Evolutionary conservation across 2,888 invertebrate species (phyloP).

Genomic region (Coelinius sp.): DNA sequence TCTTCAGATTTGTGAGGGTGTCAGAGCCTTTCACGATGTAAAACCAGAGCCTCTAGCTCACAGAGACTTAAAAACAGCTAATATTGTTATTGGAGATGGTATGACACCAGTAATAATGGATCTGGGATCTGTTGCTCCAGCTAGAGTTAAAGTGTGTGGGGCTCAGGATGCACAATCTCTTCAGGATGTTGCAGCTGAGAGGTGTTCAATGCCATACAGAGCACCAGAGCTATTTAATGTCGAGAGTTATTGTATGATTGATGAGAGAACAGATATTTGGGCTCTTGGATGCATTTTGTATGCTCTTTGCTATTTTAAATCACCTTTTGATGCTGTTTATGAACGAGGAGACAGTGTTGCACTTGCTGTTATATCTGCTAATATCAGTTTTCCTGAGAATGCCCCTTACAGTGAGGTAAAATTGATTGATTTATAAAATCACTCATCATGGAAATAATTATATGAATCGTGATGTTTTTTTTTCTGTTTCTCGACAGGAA

Average conservation of each 20-base stretch:
- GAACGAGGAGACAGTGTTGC: conserved; percentile 91
- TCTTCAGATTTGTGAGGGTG: conserved; percentile 80
- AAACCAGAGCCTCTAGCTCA: conserved; percentile 84
- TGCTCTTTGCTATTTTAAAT: conserved; percentile 87
- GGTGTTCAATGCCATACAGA: conserved; percentile 89
- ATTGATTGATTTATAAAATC: background rate
- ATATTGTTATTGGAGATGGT: conserved; percentile 82
- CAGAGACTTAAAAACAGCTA: conserved; percentile 89
- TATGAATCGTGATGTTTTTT: too few species aligned
- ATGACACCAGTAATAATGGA: conserved; percentile 86
- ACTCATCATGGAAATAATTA: too few species aligned
- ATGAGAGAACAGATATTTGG: conserved; percentile 91
- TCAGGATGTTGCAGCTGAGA: conserved; percentile 86
- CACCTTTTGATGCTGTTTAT: conserved; percentile 87
- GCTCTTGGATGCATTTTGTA: conserved; percentile 89
- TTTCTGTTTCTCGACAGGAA: too few species aligned
- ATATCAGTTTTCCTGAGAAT: conserved; percentile 79
- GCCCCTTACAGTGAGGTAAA: conserved; percentile 76
- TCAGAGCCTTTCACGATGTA: conserved; percentile 81
- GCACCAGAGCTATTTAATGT: conserved; percentile 92
- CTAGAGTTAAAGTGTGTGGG: conserved; percentile 77
- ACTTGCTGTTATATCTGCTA: conserved; percentile 85
- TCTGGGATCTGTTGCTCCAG: conserved; percentile 81
- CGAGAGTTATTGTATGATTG: conserved; percentile 84
- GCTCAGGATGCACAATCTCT: conserved; percentile 79